These are phyloP conservation scores for Cyanoramphus novaezelandiae DNA, from an alignment of 2,113 vertebrate species.

Conservation along the genomic window DNA sequence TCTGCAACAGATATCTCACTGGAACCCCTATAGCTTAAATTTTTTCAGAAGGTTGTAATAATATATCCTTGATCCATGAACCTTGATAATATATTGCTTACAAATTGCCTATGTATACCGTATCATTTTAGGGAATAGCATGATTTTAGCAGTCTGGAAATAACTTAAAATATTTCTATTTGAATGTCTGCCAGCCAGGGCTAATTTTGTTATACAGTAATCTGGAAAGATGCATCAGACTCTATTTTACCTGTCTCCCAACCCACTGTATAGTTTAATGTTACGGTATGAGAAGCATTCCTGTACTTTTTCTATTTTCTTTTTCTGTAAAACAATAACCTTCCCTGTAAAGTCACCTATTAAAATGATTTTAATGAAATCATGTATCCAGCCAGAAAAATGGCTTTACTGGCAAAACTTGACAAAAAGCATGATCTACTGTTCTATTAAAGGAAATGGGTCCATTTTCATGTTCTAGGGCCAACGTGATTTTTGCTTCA, in stretches of 20 bases:
- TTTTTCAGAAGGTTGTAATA: background rate
- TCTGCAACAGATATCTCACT: background rate
- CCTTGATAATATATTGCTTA: background rate
- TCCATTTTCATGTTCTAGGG: background rate
- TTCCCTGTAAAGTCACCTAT: background rate
- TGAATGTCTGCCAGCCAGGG: background rate
- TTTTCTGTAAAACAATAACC: background rate
- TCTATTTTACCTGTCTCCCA: background rate
- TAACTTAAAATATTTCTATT: background rate
- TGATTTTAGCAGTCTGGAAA: background rate
- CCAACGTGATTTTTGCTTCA: background rate
- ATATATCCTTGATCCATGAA: background rate
- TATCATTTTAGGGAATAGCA: background rate
- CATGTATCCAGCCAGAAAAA: background rate
- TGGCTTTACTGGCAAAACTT: background rate
- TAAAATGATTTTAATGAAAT: background rate
- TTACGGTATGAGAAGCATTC: background rate
- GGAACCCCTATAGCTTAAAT: background rate
- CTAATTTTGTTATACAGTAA: background rate
- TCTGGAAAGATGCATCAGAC: background rate
- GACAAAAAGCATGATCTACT: background rate
- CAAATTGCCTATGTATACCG: background rate
- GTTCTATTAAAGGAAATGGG: background rate
- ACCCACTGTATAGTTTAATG: background rate
- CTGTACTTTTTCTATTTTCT: background rate